phyloP scores from a whole-genome alignment of 2,888 invertebrate species.

The Deroplatys truncata region DNA sequence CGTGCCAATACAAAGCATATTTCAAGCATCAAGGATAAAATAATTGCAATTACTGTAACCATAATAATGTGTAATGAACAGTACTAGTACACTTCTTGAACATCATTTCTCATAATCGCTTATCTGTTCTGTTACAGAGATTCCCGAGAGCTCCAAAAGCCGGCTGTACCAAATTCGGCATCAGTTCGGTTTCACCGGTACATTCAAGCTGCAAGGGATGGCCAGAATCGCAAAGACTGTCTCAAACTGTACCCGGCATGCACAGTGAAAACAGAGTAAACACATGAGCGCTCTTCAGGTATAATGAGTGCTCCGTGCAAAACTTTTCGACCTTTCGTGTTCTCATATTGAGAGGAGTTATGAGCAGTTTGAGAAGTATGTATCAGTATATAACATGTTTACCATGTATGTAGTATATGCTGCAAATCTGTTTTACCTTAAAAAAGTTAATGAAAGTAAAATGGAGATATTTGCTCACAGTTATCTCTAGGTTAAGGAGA shows the following conservation, averaged over 20 bases:
- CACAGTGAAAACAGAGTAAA: constrained; percentile 58
- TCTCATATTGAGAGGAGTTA: neutral
- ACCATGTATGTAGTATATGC: no score
- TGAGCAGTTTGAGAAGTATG: no score
- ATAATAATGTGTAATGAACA: no score
- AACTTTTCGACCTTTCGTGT: neutral
- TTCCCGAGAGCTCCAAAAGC: constrained; percentile 66
- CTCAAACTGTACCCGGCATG: constrained; percentile 63
- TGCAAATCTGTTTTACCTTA: no score
- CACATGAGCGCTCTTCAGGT: neutral
- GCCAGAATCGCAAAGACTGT: constrained; percentile 78
- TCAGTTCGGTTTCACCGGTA: constrained; percentile 73
- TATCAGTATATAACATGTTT: no score
- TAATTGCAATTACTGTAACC: no score
- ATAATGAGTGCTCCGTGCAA: neutral
- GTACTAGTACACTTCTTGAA: no score
- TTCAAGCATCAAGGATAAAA: no score
- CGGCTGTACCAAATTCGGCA: constrained; percentile 61
- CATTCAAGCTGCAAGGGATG: constrained; percentile 76
- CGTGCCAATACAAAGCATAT: no score
- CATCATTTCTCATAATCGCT: neutral
- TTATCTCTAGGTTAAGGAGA: neutral
- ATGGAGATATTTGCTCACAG: neutral
- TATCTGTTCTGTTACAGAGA: constrained; percentile 56
- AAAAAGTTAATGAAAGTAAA: neutral